These are phyloP conservation scores for Brachionus paranguensis DNA, from an alignment of 1,140 invertebrate species.

Conservation along the genomic window DNA sequence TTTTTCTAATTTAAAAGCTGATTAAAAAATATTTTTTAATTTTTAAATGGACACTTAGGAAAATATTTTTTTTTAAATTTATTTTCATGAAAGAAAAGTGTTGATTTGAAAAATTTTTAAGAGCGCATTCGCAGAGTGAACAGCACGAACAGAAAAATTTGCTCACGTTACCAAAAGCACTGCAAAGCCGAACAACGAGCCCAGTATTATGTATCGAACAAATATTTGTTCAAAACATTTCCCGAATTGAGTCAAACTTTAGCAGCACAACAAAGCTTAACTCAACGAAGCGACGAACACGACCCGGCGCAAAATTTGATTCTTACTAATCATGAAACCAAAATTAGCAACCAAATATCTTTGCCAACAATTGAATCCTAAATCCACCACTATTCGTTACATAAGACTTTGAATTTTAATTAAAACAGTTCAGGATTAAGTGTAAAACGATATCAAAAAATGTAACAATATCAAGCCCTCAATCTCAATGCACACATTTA, in stretches of 20 bases:
- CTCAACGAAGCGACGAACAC: not conserved
- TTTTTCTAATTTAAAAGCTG: too few relatives aligned
- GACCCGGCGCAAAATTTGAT: not conserved
- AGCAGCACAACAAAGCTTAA: not conserved
- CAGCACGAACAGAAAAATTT: not conserved
- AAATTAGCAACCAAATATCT: not conserved
- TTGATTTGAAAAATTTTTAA: not conserved
- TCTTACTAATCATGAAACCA: not conserved
- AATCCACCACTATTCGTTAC: not conserved
- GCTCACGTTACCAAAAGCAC: not conserved
- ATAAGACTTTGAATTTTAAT: not conserved
- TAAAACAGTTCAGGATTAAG: not conserved
- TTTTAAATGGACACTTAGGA: too few relatives aligned
- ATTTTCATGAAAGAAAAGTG: not conserved
- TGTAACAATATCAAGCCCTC: conserved; percentile 7
- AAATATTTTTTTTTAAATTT: too few relatives aligned
- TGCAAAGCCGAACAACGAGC: conserved; percentile 16
- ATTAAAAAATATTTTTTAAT: too few relatives aligned
- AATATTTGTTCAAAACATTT: conserved; percentile 21
- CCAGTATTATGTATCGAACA: not conserved
- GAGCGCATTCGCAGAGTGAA: not conserved
- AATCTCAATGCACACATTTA: conserved; percentile 22
- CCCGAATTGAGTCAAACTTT: not conserved
- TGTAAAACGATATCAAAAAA: conserved; percentile 5
- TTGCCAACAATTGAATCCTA: conserved; percentile 24